Evolutionary conservation across 2,888 invertebrate genomes (phyloP).

Genomic region (Drosophila ezoana): DNA sequence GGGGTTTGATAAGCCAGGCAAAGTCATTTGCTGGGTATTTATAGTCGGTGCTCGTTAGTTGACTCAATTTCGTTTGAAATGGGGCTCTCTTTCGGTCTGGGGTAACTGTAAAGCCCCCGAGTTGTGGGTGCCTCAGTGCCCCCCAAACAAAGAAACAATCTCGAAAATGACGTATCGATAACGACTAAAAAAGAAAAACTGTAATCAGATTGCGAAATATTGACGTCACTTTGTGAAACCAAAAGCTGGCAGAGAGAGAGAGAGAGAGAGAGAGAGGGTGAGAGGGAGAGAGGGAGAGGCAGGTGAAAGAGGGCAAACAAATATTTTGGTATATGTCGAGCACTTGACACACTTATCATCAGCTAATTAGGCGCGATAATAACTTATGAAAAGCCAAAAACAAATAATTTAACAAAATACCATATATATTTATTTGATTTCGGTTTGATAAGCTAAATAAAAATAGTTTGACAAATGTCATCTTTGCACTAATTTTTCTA

Average conservation of each 20-base stretch:
- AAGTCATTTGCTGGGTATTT: constrained; percentile 23
- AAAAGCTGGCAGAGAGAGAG: not conserved
- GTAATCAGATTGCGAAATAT: constrained; percentile 57
- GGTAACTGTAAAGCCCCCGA: constrained; percentile 14
- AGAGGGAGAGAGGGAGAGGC: not conserved
- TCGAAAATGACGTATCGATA: constrained; percentile 56
- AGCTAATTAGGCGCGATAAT: constrained; percentile 44
- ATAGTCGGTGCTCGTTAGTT: constrained; percentile 17
- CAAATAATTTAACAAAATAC: not conserved
- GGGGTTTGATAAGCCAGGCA: constrained; percentile 15
- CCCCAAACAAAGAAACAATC: constrained; percentile 14
- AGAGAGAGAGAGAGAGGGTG: constrained; percentile 1
- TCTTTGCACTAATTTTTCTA: no score
- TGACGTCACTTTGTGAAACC: constrained; percentile 35
- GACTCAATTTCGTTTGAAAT: constrained; percentile 33
- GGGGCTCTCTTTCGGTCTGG: not conserved
- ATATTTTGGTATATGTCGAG: constrained; percentile 44
- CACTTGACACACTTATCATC: constrained; percentile 60
- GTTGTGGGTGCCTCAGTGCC: constrained; percentile 4
- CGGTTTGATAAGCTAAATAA: constrained; percentile 1
- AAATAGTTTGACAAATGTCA: not conserved
- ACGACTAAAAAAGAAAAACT: constrained; percentile 15
- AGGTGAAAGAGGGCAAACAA: constrained; percentile 47
- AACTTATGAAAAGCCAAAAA: constrained; percentile 2
- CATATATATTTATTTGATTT: not conserved